Percentiles rank a stretch among this genome's conserved stretches.
phyloP scores from a whole-genome alignment of 2,888 invertebrate genomes.

The Lasius platythorax region DNA sequence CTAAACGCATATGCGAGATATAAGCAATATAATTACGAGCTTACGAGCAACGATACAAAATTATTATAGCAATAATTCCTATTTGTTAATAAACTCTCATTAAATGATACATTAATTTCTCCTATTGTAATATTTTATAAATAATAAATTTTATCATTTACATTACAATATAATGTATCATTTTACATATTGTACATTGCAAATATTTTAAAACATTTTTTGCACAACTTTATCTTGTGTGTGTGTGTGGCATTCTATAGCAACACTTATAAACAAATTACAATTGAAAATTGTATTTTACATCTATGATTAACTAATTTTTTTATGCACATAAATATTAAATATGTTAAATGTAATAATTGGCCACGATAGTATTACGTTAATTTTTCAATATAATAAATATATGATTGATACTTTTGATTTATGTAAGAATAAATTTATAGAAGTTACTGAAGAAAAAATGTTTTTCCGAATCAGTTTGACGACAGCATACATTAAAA shows the following conservation, averaged over 20 bases:
- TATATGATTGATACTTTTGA: neutral
- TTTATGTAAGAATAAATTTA: neutral
- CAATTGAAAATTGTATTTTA: neutral
- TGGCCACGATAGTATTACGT: neutral
- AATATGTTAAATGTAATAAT: neutral
- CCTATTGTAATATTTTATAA: neutral
- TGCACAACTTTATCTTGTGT: neutral
- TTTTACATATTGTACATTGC: neutral
- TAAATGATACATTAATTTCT: neutral
- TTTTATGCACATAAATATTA: neutral
- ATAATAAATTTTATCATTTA: conserved; percentile 1
- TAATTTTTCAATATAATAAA: neutral
- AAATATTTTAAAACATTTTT: conserved; percentile 2
- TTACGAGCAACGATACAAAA: neutral
- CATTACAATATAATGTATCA: neutral
- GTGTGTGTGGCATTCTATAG: neutral
- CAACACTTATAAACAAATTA: neutral
- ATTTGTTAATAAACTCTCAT: neutral
- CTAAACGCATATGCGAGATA: too few species aligned
- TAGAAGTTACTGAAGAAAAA: neutral
- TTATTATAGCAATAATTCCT: neutral
- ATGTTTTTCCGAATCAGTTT: neutral
- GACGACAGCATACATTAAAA: neutral
- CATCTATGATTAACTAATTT: neutral
- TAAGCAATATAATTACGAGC: too few species aligned